phyloP scores from a whole-genome alignment of 2,113 vertebrate species.

The Aramus guarauna region DNA sequence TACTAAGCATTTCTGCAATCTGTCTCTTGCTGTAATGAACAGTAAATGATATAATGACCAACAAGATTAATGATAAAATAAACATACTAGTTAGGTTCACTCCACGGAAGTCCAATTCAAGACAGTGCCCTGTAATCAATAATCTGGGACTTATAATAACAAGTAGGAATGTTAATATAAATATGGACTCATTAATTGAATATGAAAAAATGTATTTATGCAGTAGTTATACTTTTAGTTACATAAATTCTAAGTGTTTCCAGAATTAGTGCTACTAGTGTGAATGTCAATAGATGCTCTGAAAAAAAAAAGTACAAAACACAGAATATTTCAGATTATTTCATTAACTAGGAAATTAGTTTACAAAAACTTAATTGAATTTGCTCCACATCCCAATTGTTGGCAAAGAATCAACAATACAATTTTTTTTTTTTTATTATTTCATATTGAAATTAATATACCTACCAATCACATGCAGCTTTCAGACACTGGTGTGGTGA shows the following conservation, averaged over 20 bases:
- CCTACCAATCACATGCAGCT: background rate
- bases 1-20: conserved; percentile 74
- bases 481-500: background rate
- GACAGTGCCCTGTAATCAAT: conserved; percentile 40
- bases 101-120: conserved; percentile 42
- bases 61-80: conserved; percentile 75
- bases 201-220: background rate
- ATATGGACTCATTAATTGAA: background rate
- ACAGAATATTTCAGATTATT: background rate
- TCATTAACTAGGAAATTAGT: background rate
- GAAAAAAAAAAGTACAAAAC: background rate
- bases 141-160: conserved; percentile 18
- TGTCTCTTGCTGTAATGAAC: conserved; percentile 73
- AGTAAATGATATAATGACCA: conserved; percentile 74
- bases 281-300: background rate
- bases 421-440: background rate
- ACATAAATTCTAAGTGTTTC: background rate
- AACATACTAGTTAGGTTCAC: conserved; percentile 66
- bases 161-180: background rate
- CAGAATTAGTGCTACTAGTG: background rate
- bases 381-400: background rate
- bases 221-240: background rate
- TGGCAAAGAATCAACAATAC: background rate
- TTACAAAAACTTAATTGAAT: background rate
- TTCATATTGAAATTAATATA: background rate